Base-by-base conservation (phyloP, 35 echinoderm and acorn worm genomes). In the Lytechinus pictus region DNA sequence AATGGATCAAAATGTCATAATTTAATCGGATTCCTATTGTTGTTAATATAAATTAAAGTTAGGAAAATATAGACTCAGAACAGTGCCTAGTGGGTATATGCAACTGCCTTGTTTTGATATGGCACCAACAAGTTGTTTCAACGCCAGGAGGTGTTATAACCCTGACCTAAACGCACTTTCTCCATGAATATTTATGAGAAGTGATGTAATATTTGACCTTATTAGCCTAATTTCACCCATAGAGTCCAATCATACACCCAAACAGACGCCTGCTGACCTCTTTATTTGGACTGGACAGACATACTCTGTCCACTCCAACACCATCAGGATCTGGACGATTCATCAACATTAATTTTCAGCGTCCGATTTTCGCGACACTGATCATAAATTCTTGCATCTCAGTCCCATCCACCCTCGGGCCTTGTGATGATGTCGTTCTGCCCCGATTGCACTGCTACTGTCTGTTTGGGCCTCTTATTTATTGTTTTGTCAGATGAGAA, bases 301-400 rank as follows among this genome's bases (percentile, higher is more conserved):
- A 13, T 90, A 28, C 16, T 8, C 10, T 28, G 9, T 12, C 88
- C 28, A 44, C 28, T 54, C 88, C 9, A 90, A 54, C 88, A 13
- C 29, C 88, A 90, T 28, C 52, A 33, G 88, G 29, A 52, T 90
- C 28, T 9, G 27, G 1, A 90, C 88, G 4, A 54, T 90, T 51
- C 88, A 90, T 90, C 88, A 90, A 33, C 27, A 44, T 21, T 90
- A 90, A 90, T 90, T 90, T 90, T 51, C 88, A 90, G 24, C n/a
- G 88, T 90, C 88, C 88, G 52, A 90, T 90, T 54, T 90, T 90
- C 66, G 16, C 14, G 66, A 16, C 66, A 24, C 66, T 79, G 66
- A 79, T 79, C 66, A 24, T 90, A 52, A 90, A 52, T 54, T 27
- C 88, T 54, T 51, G 88, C 9, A 27, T 51, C 29, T 90, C 88